Conservation (phyloP, 2,113 vertebrate species). For the Silurus asotus region DNA sequence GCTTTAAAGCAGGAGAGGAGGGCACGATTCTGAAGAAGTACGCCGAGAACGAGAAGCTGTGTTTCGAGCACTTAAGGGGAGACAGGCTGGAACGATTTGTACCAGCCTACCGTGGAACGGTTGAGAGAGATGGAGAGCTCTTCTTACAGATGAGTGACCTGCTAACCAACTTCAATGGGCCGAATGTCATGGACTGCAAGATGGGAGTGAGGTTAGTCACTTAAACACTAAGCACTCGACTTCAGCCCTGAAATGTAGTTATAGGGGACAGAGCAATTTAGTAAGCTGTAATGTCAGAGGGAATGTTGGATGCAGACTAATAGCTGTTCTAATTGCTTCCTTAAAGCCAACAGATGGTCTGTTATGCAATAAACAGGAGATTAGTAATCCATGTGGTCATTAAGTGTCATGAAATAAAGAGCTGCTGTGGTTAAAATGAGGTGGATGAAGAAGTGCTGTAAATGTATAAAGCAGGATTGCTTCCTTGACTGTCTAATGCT, state of each 20-base stretch:
- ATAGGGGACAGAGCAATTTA: neutral
- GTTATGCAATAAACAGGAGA: constrained; percentile 20
- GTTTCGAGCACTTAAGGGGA: constrained; percentile 82
- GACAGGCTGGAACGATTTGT: constrained; percentile 82
- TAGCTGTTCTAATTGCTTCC: neutral
- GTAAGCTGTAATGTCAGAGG: neutral
- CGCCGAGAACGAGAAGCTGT: constrained; percentile 87
- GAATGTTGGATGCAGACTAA: neutral
- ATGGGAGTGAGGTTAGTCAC: constrained; percentile 76
- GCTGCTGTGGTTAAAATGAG: neutral
- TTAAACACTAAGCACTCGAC: neutral
- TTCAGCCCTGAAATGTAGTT: neutral
- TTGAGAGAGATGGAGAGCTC: constrained; percentile 88
- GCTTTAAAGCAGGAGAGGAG: constrained; percentile 90
- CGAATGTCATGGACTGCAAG: constrained; percentile 97
- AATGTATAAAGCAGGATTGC: neutral
- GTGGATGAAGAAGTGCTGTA: neutral
- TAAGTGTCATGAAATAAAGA: neutral
- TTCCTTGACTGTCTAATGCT: neutral
- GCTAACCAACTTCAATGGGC: constrained; percentile 84
- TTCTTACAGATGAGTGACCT: constrained; percentile 92
- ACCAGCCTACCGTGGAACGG: constrained; percentile 85
- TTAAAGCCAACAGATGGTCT: neutral
- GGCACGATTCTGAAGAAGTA: constrained; percentile 94
- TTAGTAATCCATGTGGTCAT: neutral